These are phyloP conservation scores for Himalopsyche tibetana DNA, from an alignment of 2,888 invertebrate genomes.

Conservation along the genomic window DNA sequence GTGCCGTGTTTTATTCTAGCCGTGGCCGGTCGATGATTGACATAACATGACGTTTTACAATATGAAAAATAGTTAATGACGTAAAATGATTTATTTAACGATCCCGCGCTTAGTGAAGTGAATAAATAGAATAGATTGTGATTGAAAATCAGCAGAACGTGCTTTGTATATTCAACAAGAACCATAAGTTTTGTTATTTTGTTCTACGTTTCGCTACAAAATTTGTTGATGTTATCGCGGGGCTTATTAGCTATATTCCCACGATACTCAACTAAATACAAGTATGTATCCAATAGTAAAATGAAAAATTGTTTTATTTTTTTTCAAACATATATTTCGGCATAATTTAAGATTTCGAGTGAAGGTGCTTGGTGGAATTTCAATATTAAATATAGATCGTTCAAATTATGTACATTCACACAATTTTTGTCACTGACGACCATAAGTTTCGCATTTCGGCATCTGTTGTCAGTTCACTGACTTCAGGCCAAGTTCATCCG, in stretches of 20 bases:
- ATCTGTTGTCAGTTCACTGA: no score
- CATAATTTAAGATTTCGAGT: no score
- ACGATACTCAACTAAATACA: background rate
- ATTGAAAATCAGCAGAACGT: constrained; percentile 13
- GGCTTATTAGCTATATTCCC: background rate
- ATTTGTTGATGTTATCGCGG: background rate
- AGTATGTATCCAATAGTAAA: no score
- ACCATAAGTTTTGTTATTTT: background rate
- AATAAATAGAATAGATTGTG: background rate
- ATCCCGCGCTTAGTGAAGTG: background rate
- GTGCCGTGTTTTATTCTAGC: constrained; percentile 31
- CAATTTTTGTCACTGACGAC: no score
- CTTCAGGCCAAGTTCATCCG: no score
- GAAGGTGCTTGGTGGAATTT: no score
- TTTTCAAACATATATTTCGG: no score
- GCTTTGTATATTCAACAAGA: background rate
- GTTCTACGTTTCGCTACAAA: background rate
- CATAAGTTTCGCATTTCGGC: no score
- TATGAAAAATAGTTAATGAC: constrained; percentile 25
- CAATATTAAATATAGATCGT: no score
- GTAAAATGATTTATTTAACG: constrained; percentile 43
- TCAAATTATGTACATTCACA: no score
- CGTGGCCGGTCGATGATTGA: constrained; percentile 36
- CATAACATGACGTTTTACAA: constrained; percentile 44
- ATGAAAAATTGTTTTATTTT: no score